These are phyloP conservation scores for Taeniopygia guttata DNA, from an alignment of 2,797 vertebrate species.

Conservation along the genomic window DNA sequence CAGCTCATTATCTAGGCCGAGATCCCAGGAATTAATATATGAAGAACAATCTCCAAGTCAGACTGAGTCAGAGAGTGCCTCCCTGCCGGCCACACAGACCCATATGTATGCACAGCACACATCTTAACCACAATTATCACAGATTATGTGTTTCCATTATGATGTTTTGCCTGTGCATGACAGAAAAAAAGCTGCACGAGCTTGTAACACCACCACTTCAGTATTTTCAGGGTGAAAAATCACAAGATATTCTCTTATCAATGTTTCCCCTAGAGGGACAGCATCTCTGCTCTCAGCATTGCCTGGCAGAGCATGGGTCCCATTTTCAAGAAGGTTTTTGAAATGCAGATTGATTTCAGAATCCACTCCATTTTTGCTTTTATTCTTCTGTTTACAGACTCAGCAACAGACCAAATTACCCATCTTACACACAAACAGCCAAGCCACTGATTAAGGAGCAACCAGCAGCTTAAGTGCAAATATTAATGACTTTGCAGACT, in stretches of 20 bases:
- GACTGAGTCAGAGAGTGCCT: neutral
- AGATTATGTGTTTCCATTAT: neutral
- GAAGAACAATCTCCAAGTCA: neutral
- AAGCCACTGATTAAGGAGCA: neutral
- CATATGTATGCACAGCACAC: neutral
- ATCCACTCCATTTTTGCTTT: neutral
- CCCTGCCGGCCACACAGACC: neutral
- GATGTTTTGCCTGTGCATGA: neutral
- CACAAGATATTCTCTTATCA: neutral
- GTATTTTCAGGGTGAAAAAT: neutral
- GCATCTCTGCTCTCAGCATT: neutral
- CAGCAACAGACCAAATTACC: neutral
- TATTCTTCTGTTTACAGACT: neutral
- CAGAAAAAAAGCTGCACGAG: neutral
- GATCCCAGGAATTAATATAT: neutral
- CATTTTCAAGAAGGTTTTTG: neutral
- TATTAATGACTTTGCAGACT: constrained; percentile 3
- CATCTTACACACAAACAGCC: neutral
- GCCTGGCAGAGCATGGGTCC: neutral
- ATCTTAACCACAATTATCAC: neutral
- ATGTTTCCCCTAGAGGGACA: neutral
- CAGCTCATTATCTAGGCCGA: neutral
- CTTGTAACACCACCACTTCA: neutral
- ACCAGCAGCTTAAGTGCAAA: neutral
- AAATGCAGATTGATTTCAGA: neutral